These are phyloP conservation scores for Perithous albicinctus DNA, from an alignment of 2,888 invertebrate species.

Conservation along the genomic window DNA sequence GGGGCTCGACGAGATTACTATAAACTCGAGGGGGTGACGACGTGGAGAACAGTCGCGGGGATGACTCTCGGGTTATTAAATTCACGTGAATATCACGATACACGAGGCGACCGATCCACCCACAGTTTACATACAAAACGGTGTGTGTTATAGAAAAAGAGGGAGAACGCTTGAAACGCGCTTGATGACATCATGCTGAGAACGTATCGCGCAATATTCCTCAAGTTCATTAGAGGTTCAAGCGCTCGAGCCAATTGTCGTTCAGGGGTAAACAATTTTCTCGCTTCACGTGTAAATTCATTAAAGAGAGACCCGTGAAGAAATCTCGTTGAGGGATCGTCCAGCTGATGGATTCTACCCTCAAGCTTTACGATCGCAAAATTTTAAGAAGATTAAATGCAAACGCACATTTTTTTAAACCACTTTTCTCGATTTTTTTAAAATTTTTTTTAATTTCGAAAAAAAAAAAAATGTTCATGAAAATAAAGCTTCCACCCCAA, in stretches of 20 bases:
- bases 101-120: conserved; percentile 12
- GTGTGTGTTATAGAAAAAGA: background rate
- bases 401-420: no score
- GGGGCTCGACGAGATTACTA: conserved; percentile 3
- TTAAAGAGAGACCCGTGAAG: conserved; percentile 67
- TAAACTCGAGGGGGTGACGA: background rate
- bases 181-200: conserved; percentile 17
- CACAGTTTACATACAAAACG: conserved; percentile 1
- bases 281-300: conserved; percentile 58
- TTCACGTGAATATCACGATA: conserved; percentile 21
- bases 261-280: background rate
- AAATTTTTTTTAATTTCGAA: no score
- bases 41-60: background rate
- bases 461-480: no score
- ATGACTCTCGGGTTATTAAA: conserved; percentile 15
- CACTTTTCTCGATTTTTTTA: no score
- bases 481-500: no score
- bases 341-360: no score
- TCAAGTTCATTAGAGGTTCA: background rate
- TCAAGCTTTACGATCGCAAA: no score
- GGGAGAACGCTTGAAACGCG: background rate
- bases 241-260: background rate
- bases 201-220: conserved; percentile 8
- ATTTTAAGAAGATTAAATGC: no score
- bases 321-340: no score